Evolutionary conservation across 2,888 invertebrate genomes (phyloP).

Genomic region (Strigamia maritima): DNA sequence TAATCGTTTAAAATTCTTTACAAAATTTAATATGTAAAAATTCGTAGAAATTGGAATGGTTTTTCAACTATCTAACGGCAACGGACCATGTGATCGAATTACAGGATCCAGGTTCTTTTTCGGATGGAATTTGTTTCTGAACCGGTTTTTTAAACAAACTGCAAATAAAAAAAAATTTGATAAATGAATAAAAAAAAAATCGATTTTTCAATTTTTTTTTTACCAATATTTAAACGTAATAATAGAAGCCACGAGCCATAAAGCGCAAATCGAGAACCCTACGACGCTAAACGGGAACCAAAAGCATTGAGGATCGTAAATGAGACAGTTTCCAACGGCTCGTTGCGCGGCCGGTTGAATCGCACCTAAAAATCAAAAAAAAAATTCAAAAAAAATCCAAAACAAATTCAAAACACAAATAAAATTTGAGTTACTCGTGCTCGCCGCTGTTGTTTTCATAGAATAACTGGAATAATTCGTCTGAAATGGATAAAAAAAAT

Average conservation of each 20-base stretch:
- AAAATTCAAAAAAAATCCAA: background rate
- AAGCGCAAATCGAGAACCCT: background rate
- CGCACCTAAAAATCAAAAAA: background rate
- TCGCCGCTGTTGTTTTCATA: background rate
- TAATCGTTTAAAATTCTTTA: background rate
- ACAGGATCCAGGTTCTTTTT: background rate
- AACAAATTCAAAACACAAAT: background rate
- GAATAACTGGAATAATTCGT: background rate
- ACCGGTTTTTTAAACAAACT: background rate
- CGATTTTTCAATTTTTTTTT: background rate
- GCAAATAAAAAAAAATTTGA: background rate
- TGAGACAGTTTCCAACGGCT: background rate
- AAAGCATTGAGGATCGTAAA: constrained; percentile 31
- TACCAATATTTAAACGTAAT: constrained; percentile 24
- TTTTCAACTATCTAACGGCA: background rate
- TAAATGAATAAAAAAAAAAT: background rate
- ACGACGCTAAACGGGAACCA: constrained; percentile 33
- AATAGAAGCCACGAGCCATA: background rate
- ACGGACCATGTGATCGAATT: constrained; percentile 32
- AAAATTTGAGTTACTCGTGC: background rate
- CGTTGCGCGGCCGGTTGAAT: background rate
- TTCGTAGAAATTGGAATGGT: background rate
- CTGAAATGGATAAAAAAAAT: too few relatives aligned
- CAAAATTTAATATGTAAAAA: background rate
- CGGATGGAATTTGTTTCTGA: background rate